These are phyloP conservation scores for Solenopsis invicta DNA, from an alignment of 1,140 invertebrate genomes.

Conservation along the genomic window DNA sequence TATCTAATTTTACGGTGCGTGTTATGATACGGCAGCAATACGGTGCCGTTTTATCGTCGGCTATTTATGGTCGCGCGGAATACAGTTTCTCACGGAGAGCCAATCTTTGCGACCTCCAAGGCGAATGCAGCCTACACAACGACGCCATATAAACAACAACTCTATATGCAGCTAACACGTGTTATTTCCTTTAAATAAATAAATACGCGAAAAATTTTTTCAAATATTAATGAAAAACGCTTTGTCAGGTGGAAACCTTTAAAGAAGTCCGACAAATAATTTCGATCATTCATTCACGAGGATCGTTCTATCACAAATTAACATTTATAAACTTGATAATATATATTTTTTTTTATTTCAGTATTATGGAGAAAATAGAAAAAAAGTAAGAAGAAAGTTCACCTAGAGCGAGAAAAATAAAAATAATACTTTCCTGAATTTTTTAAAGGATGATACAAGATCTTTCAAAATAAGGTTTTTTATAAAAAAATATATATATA, in stretches of 20 bases:
- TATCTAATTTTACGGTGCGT: slow-evolving; percentile 62
- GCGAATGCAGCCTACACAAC: slow-evolving; percentile 25
- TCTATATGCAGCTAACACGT: not conserved
- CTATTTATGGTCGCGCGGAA: slow-evolving; percentile 38
- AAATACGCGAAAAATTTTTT: not conserved
- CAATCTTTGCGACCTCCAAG: slow-evolving; percentile 47
- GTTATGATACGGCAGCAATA: slow-evolving; percentile 1
- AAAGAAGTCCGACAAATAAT: not conserved
- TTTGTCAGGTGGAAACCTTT: not conserved
- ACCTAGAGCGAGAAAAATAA: too few species aligned
- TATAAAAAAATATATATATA: too few species aligned
- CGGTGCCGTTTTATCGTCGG: slow-evolving; percentile 20
- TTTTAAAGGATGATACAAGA: too few species aligned
- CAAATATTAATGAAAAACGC: not conserved
- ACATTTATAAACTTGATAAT: not conserved
- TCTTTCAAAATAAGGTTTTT: too few species aligned
- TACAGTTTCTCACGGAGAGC: slow-evolving; percentile 33
- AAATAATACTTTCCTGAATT: too few species aligned
- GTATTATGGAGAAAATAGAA: not conserved
- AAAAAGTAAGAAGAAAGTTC: not conserved
- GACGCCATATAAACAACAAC: not conserved
- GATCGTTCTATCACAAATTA: not conserved
- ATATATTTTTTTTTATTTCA: not conserved
- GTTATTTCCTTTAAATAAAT: not conserved
- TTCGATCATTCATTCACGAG: not conserved